Evolutionary conservation across 2,888 invertebrate genomes (phyloP), one percentile per base, ranked within the genome.

Genomic region (Spisula solida): DNA sequence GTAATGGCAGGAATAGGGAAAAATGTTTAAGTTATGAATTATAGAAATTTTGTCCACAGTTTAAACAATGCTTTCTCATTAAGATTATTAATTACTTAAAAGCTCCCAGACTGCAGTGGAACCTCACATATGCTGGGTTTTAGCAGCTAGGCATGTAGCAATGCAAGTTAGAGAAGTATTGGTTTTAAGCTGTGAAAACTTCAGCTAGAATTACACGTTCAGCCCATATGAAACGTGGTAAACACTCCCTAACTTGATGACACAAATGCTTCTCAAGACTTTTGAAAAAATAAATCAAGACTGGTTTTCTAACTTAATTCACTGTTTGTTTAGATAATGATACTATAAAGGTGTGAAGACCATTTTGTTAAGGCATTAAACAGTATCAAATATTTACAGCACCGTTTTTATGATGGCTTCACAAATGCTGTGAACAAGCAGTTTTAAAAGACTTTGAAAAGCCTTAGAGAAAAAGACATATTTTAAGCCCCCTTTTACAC

Each of bases 81-180:
- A 83, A 86, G 84, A 90, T 83, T 81, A 78, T 81, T 82, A 88
- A 90, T 90, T 87, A 82, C 79, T 84, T 60, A 86, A 85, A 60
- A 83, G 85, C 70, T 88, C 70, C 82, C 80, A 34, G 82, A 81
- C 88, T 86, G 86, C 80, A 88, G 78, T 83, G 78, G 55, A 84
- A 80, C 34, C 83, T 88, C 90, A 90, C 90, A 90, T 87, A 90
- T 91, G 91, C 84, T 89, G 81, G 84, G 87, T 83, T 91, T 88
- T 91, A 70, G 89, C 91, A 89, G 85, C 34, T 86, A 47, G 51
- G 51, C 66, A 83, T 70, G 31, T 60, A 80, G 81, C 80, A 34
- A 51, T 80, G 86, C 86, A 88, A 60, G 25, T 29, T 41, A 31
- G 12, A 48, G 81, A 84, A 83, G 86, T 86, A 89, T 91, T 86